Evolutionary conservation across 2,113 vertebrate species (phyloP), one percentile per base, ranked within the genome.

Genomic region (Micronisus gabar): DNA sequence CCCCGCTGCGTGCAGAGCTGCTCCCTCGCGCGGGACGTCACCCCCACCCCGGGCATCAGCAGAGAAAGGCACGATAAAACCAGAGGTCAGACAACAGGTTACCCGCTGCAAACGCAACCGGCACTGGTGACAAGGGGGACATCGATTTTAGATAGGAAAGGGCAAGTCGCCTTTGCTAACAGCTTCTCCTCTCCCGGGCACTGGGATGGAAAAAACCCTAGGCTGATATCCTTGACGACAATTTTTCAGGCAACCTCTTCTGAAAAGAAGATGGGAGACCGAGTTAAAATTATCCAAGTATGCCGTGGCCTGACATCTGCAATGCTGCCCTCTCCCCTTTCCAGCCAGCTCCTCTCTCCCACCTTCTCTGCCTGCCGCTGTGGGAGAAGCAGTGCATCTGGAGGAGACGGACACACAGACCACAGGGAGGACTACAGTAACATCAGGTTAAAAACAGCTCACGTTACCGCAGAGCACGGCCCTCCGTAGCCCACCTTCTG

Each of bases 1-100:
- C 27, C 27, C 58, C 65, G 21, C 32, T 10, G 7, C 16, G 1
- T 13, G 23, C 18, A 43, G 29, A 67, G 41, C 41, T 43, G 16
- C 8, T 53, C 34, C n/a, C 40, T 62, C 6, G 6, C 6, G 3
- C 4, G 10, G 19, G 15, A 43, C 15, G 26, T 40, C 6, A 0
- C 41, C 40, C 32, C 11, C 14, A 6, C 18, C 30, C 34, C 72
- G 13, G 13, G 17, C n/a, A 56, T 14, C 53, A 21, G 68, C 32
- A 88, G n/a, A 47, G 53, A 56, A n/a, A 59, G 11, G 15, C 9
- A 9, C 0, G 13, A 34, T 11, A 63, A 62, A 79, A 48, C 21
- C 66, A 59, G 30, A 34, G 30, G 21, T 38, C 61, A 36, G 10
- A 53, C 13, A n/a, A 29, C 29, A 40, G 74, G 40, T 21, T 74